phyloP scores from a whole-genome alignment of 2,797 vertebrate genomes.

The Cuniculus paca region DNA sequence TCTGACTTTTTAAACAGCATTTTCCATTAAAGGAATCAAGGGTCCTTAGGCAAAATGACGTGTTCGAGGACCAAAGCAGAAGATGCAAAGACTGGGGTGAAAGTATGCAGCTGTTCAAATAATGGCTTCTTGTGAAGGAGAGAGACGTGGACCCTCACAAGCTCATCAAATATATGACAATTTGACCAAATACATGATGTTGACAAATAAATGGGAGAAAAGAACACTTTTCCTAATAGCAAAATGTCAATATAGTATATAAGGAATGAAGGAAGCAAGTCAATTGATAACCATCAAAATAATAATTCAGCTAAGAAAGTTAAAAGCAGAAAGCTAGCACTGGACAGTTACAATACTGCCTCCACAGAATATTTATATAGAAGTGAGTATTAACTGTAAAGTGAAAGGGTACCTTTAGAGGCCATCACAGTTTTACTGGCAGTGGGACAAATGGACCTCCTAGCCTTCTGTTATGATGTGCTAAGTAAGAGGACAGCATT shows the following conservation, averaged over 20 bases:
- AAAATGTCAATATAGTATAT: neutral
- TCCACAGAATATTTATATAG: neutral
- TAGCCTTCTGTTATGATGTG: neutral
- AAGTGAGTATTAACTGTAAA: neutral
- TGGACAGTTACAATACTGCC: neutral
- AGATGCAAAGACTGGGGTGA: neutral
- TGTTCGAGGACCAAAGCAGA: neutral
- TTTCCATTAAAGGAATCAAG: slow-evolving; percentile 10
- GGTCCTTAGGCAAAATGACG: neutral
- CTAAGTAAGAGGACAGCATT: neutral
- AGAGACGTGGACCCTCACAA: neutral
- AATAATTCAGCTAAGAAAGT: neutral
- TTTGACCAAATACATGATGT: neutral
- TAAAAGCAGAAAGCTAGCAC: neutral
- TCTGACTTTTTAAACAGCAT: neutral
- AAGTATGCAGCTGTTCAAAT: neutral
- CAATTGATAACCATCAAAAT: neutral
- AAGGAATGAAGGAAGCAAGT: neutral
- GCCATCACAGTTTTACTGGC: neutral
- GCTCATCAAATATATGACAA: neutral
- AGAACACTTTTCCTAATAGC: neutral
- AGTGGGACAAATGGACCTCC: neutral
- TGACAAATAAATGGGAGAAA: neutral
- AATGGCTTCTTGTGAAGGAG: neutral
- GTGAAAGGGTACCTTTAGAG: neutral